Conservation (phyloP, 2,888 invertebrate genomes). For the Trilocha varians region DNA sequence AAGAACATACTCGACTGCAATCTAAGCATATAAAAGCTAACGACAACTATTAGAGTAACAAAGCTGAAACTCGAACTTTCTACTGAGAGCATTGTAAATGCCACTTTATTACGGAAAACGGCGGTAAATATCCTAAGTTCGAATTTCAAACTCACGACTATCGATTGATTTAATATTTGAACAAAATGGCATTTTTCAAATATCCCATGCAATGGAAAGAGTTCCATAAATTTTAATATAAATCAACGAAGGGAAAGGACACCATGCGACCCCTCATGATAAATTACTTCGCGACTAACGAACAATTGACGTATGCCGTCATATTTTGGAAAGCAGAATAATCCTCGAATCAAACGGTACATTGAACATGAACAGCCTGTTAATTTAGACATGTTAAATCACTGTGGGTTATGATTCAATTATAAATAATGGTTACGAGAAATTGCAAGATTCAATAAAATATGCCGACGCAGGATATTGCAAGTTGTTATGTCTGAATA, state of each 20-base stretch:
- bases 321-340: slow-evolving; percentile 22
- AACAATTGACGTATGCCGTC: slow-evolving; percentile 15
- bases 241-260: slow-evolving; percentile 16
- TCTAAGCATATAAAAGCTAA: slow-evolving; percentile 16
- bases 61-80: slow-evolving; percentile 37
- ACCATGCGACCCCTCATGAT: slow-evolving; percentile 21
- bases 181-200: too few relatives aligned
- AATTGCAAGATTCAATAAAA: background rate
- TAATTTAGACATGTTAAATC: slow-evolving; percentile 1
- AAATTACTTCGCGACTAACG: slow-evolving; percentile 27
- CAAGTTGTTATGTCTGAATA: background rate
- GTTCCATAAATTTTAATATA: slow-evolving; percentile 21
- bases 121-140: slow-evolving; percentile 26
- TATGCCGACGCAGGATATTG: background rate
- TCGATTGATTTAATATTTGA: background rate
- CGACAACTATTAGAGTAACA: slow-evolving; percentile 28
- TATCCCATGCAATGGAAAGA: slow-evolving; percentile 3
- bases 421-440: background rate
- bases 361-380: slow-evolving; percentile 9
- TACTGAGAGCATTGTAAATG: slow-evolving; percentile 42
- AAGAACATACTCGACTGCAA: background rate
- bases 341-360: slow-evolving; percentile 14
- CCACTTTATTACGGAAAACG: slow-evolving; percentile 19
- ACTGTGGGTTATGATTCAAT: background rate
- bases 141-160: background rate